Conservation (phyloP, 23 tunicate genomes). For the Halocynthia roretzi region DNA sequence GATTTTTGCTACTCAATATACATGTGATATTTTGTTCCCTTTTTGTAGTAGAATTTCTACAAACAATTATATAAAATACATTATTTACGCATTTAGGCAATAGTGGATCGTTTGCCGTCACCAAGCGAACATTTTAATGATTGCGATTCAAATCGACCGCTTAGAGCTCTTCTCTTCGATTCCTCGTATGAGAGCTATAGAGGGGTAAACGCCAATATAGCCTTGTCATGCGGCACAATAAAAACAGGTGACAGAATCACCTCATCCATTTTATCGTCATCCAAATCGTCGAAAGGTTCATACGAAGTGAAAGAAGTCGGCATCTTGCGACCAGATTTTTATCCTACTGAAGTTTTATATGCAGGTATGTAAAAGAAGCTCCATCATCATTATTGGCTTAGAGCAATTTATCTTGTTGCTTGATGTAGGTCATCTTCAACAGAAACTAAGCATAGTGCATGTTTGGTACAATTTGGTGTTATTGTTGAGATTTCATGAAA, state of each 20-base stretch:
- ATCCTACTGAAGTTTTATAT: conserved; percentile 38
- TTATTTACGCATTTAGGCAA: conserved; percentile 20
- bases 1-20: too few relatives aligned
- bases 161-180: conserved; percentile 74
- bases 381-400: too few relatives aligned
- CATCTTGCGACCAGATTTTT: conserved; percentile 39
- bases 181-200: conserved; percentile 55
- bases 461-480: too few relatives aligned
- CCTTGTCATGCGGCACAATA: conserved; percentile 32
- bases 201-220: conserved; percentile 66
- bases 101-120: conserved; percentile 59
- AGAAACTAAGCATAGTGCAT: not conserved
- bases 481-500: too few relatives aligned
- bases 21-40: too few relatives aligned
- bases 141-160: not conserved
- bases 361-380: conserved; percentile 37
- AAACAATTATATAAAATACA: not conserved
- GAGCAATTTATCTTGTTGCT: too few relatives aligned
- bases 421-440: not conserved
- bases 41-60: too few relatives aligned
- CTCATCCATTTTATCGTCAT: conserved; percentile 22
- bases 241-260: conserved; percentile 58
- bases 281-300: conserved; percentile 28
- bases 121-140: conserved; percentile 20
- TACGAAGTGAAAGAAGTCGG: conserved; percentile 82